Percentiles rank a stretch among this genome's conserved stretches.
These are phyloP conservation scores for Formica aserva DNA, from an alignment of 2,888 invertebrate genomes.

Conservation along the genomic window DNA sequence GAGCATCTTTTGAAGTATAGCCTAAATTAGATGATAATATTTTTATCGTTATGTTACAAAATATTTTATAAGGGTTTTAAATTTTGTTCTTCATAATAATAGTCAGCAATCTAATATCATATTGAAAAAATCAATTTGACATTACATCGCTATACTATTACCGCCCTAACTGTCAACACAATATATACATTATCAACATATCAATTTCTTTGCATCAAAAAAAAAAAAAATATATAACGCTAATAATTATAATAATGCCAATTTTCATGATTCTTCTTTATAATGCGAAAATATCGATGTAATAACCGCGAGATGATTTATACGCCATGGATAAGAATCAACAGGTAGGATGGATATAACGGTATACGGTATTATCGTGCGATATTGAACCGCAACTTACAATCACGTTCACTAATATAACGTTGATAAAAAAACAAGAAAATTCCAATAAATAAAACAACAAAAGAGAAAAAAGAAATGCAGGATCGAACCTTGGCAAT, in stretches of 20 bases:
- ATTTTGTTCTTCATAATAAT: neutral
- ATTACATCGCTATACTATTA: neutral
- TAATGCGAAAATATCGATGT: conserved; percentile 21
- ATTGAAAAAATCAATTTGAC: neutral
- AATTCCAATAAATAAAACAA: conserved; percentile 12
- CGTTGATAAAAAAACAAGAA: neutral
- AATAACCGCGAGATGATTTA: conserved; percentile 49
- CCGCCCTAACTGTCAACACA: neutral
- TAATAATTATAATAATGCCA: neutral
- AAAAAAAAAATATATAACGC: neutral
- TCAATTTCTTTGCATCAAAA: neutral
- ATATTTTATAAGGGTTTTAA: neutral
- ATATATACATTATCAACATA: neutral
- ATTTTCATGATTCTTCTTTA: neutral
- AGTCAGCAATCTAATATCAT: neutral
- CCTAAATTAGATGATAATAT: neutral
- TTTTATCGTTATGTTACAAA: neutral
- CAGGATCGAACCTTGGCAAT: conserved; percentile 89
- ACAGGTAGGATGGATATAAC: conserved; percentile 69
- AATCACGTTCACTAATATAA: neutral
- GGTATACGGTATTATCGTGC: conserved; percentile 64
- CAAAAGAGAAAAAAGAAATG: conserved; percentile 28
- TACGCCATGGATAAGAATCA: conserved; percentile 59
- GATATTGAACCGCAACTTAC: conserved; percentile 53
- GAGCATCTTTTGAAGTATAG: neutral